phyloP scores from a whole-genome alignment of 1,140 invertebrate genomes.

The Pissodes strobi region DNA sequence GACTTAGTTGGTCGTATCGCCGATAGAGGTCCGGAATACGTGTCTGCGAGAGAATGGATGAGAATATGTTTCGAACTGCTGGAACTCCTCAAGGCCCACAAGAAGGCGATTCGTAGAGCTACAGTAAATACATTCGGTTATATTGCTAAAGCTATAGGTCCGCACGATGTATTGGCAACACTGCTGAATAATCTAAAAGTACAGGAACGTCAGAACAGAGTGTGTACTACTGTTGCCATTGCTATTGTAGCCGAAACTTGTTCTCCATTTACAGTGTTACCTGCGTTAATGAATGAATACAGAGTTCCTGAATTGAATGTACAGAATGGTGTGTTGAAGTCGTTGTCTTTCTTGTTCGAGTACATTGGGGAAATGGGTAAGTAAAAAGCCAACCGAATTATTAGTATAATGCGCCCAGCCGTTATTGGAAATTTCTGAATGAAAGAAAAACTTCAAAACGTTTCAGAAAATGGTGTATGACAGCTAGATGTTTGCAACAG shows the following conservation, averaged over 20 bases:
- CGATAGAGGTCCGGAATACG: conserved; percentile 97
- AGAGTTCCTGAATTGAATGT: conserved; percentile 98
- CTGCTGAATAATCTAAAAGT: conserved; percentile 98
- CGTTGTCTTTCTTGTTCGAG: conserved; percentile 97
- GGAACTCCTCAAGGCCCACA: conserved; percentile 98
- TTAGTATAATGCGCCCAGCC: no score
- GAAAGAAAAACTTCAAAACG: no score
- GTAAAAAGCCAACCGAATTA: no score
- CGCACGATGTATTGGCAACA: conserved; percentile 98
- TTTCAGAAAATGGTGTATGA: no score
- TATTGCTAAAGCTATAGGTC: conserved; percentile 99
- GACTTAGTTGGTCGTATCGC: conserved; percentile 98
- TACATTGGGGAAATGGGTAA: conserved; percentile 99
- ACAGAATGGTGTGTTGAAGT: conserved; percentile 98
- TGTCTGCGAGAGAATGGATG: conserved; percentile 99
- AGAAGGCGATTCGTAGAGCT: conserved; percentile 97
- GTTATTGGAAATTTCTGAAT: no score
- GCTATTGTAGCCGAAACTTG: conserved; percentile 99
- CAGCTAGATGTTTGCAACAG: no score
- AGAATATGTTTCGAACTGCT: conserved; percentile 98
- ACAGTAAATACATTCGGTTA: conserved; percentile 99
- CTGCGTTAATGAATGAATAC: conserved; percentile 99
- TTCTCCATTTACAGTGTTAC: conserved; percentile 99
- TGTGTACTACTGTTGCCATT: conserved; percentile 99
- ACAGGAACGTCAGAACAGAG: conserved; percentile 98